Base-by-base conservation (phyloP, 2,113 vertebrate genomes). In the Lepus europaeus region DNA sequence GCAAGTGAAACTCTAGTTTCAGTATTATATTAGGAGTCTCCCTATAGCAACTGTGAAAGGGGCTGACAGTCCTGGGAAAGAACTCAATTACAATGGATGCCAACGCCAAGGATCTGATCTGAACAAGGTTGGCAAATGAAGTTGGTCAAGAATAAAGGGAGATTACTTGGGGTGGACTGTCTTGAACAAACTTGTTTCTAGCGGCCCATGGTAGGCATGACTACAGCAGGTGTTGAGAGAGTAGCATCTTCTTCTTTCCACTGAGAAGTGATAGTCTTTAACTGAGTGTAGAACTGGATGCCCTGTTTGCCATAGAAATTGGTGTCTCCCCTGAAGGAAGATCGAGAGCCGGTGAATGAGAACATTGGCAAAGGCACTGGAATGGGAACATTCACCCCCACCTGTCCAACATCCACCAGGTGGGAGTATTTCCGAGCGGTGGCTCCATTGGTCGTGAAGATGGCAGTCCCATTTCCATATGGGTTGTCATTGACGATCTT, bases 251-350 rank as follows among this genome's bases (percentile, higher is more conserved):
- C 99, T 94, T 99, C 99, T 97, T 99, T 99, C 99, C 99, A 99
- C 77, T 99, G 99, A 90, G 99, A 99, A 59, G 99, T 99, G 1
- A 99, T 97, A 0, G 99, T 99, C 98, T 99, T 99, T 96, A 99
- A 98, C 96, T 99, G 99, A 64, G 99, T 99, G 95, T 99, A 99
- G 97, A 99, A 99, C 76, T 99, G 98, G 94, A 99, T 98, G 69
- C 99, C 99, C 99, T 99, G 99, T 97, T 99, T 99, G 96, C 99
- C 99, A 49, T 99, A 99, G 98, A 99, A 99, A 98, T 99, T 99
- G 89, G 98, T 99, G 97, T 99, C 99, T 19, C 99, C 99, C 97
- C 99, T 99, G 98, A 99, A 99, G 64, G 99, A 99, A 93, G 98
- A 99, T 95, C 99, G 99, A 68, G 99, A 99, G 51, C 99, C 99